Base-by-base conservation (phyloP, 2,888 invertebrate genomes). In the Isoperla grammatica region DNA sequence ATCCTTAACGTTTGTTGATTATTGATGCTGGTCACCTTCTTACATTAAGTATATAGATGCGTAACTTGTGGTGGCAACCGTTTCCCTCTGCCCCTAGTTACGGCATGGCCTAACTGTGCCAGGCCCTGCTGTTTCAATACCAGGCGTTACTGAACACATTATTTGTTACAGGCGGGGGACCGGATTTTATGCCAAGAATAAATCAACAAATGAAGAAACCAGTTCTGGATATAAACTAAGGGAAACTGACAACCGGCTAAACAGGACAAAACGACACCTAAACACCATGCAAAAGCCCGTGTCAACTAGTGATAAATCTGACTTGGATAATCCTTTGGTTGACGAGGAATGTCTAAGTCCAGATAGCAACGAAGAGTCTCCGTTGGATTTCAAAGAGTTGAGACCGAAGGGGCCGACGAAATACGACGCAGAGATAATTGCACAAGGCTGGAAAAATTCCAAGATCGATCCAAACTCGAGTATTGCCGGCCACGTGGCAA, bases 211-310 rank as follows among this genome's bases (percentile, higher is more conserved):
- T 69, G 84, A 85, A 69, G 86, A 87, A 68, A 78, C 82, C 67
- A 78, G 79, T 59, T 80, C 84, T 70, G 88, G 93, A 63, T 96
- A 96, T 78, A 83, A 90, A 68, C 81, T 96, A 69, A 81, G 96
- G 67, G 95, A 96, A 80, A 96, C 96, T 37, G 95, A 95, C 75
- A 94, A 95, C 78, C 84, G 96, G 69, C 86, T 93, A 66, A 93
- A 92, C 76, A 83, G 92, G 69, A 89, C 88, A 70, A 92, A 92
- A 73, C 77, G 77, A 64, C 78, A 78, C 65, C 74, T 77, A 59
- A 74, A 56, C 39, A 55, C 63, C 37, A 43, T 43, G 39, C 49
- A 58, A 37, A 62, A 62, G 22, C 22, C 59, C 12, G 61, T 60
- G 6, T 56, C 56, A 45, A 13, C 50, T 19, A 46, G 42, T 11